Conservation (phyloP, 2,113 vertebrate species). For the Pardalotus punctatus region DNA sequence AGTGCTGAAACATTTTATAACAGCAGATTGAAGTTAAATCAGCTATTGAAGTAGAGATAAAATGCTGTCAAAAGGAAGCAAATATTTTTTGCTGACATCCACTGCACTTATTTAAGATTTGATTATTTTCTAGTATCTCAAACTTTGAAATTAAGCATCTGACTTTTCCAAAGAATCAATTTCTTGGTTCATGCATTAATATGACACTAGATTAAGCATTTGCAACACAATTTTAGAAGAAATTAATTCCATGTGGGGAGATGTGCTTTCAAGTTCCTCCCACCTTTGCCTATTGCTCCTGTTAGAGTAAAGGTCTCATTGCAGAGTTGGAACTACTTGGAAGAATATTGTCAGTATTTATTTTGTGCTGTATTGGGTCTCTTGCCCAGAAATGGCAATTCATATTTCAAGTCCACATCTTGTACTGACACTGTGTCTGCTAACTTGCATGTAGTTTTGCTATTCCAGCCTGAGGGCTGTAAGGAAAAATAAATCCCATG, state of each 20-base stretch:
- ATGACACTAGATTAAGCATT: neutral
- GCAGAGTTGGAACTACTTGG: neutral
- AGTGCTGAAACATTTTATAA: conserved; percentile 43
- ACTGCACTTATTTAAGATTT: conserved; percentile 14
- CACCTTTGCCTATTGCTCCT: neutral
- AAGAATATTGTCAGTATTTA: neutral
- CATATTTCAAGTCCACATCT: neutral
- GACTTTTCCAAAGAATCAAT: conserved; percentile 15
- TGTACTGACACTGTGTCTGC: neutral
- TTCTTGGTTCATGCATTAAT: conserved; percentile 14
- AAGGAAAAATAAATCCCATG: neutral
- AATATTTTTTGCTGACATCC: conserved; percentile 48
- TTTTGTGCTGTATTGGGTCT: neutral
- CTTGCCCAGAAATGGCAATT: neutral
- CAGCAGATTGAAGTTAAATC: conserved; percentile 53
- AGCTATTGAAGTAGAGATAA: conserved; percentile 55
- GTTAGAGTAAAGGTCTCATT: neutral
- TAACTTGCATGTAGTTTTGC: neutral
- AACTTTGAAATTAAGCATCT: conserved; percentile 1
- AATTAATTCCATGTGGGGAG: neutral
- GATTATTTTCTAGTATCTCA: conserved; percentile 20
- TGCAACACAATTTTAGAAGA: neutral
- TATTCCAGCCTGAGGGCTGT: neutral
- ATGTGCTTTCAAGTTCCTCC: neutral
- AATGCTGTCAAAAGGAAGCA: conserved; percentile 37